A percentile compares a stretch with the other conserved stretches of the same genome.
Evolutionary conservation across 2,113 vertebrate genomes (phyloP).

Genomic region (Grallaria varia): DNA sequence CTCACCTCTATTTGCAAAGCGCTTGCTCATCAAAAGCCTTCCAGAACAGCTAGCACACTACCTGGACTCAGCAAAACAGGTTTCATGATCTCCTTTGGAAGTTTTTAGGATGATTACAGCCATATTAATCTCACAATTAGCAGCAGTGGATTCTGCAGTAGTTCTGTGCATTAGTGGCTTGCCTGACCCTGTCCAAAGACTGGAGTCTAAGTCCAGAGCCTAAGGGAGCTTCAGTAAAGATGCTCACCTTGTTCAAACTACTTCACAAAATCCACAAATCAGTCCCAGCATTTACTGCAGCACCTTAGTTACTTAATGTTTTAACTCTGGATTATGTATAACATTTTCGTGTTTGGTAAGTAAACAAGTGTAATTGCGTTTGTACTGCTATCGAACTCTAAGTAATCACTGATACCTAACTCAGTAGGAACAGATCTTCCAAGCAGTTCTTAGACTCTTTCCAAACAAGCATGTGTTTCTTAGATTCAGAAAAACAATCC

Average conservation of each 20-base stretch:
- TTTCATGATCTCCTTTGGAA: background rate
- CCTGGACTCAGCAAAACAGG: background rate
- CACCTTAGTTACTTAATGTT: background rate
- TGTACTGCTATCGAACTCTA: background rate
- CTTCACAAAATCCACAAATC: background rate
- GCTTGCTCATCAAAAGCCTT: background rate
- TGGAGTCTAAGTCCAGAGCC: background rate
- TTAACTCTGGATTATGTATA: background rate
- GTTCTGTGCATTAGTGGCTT: background rate
- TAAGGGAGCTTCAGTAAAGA: background rate
- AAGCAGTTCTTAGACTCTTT: background rate
- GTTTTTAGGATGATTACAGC: background rate
- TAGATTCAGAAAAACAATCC: background rate
- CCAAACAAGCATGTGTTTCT: background rate
- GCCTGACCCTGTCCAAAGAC: background rate
- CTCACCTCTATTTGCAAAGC: background rate
- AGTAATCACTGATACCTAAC: background rate
- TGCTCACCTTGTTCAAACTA: background rate
- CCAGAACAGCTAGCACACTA: background rate
- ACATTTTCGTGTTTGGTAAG: background rate
- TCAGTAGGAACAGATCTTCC: background rate
- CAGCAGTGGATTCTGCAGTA: background rate
- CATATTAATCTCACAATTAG: background rate
- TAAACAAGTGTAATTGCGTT: background rate
- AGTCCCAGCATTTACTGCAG: background rate